Conservation (phyloP, 2,797 vertebrate species). For the Pristis pectinata region DNA sequence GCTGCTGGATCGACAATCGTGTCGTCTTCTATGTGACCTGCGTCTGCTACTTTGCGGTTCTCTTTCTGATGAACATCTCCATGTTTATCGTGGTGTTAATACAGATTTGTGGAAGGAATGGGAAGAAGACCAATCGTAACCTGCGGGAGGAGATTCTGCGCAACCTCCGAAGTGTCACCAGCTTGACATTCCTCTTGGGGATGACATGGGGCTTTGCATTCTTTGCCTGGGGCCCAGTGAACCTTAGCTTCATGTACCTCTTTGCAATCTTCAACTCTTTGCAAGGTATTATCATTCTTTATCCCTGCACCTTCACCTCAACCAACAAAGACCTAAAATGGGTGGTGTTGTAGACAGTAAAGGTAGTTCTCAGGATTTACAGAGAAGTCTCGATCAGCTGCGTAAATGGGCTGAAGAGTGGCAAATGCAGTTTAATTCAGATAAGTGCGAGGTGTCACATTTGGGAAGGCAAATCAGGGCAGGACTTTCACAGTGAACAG, state of each 20-base stretch:
- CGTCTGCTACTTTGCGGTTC: slow-evolving; percentile 78
- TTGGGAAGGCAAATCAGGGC: no score
- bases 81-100: slow-evolving; percentile 98
- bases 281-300: slow-evolving; percentile 67
- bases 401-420: no score
- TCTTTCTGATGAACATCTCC: slow-evolving; percentile 88
- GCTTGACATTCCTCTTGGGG: slow-evolving; percentile 88
- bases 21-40: slow-evolving; percentile 81
- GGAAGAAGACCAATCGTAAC: slow-evolving; percentile 82
- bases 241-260: slow-evolving; percentile 79
- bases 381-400: no score
- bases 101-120: slow-evolving; percentile 92
- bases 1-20: slow-evolving; percentile 78
- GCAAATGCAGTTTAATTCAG: no score
- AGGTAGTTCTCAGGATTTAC: no score
- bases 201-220: slow-evolving; percentile 98
- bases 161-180: slow-evolving; percentile 85
- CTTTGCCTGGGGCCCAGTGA: slow-evolving; percentile 84
- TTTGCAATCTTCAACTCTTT: slow-evolving; percentile 94
- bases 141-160: slow-evolving; percentile 80
- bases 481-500: no score
- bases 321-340: no score
- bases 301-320: no score
- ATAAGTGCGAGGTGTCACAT: no score
- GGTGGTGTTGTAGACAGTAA: no score